A percentile compares a stretch with the other conserved stretches of the same genome.
phyloP scores from a whole-genome alignment of 2,797 vertebrate genomes.

The Eospalax fontanierii region DNA sequence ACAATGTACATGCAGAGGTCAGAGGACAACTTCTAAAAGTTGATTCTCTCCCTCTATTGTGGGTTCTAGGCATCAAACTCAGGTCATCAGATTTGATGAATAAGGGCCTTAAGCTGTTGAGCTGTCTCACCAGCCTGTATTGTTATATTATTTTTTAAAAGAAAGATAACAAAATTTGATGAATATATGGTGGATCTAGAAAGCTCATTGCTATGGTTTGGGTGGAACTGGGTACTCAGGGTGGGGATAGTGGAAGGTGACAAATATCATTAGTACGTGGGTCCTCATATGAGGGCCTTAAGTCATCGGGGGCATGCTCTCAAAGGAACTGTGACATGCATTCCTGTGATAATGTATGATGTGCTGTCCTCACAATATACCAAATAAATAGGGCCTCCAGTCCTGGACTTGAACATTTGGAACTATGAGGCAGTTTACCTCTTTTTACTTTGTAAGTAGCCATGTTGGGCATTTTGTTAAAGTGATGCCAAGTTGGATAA shows the following conservation, averaged over 20 bases:
- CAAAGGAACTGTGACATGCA: background rate
- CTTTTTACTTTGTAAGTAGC: background rate
- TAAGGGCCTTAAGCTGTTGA: too few relatives aligned
- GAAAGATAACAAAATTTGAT: background rate
- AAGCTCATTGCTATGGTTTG: background rate
- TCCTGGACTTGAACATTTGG: background rate
- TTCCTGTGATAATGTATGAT: background rate
- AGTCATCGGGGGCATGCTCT: background rate
- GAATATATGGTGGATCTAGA: background rate
- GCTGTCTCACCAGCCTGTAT: too few relatives aligned
- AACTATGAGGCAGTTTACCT: background rate
- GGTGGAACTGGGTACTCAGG: background rate
- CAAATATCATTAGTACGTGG: background rate
- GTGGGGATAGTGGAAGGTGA: background rate
- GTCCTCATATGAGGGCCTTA: background rate
- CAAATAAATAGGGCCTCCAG: background rate
- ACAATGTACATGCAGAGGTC: too few relatives aligned
- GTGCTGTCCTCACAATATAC: background rate
- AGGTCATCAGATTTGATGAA: too few relatives aligned
- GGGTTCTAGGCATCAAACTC: too few relatives aligned
- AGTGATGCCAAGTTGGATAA: background rate
- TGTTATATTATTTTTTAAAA: background rate
- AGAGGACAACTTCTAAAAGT: too few relatives aligned
- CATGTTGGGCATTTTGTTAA: background rate
- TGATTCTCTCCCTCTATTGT: too few relatives aligned